Evolutionary conservation across 2,797 vertebrate species (phyloP).

Genomic region (Mionectes olivaceus): DNA sequence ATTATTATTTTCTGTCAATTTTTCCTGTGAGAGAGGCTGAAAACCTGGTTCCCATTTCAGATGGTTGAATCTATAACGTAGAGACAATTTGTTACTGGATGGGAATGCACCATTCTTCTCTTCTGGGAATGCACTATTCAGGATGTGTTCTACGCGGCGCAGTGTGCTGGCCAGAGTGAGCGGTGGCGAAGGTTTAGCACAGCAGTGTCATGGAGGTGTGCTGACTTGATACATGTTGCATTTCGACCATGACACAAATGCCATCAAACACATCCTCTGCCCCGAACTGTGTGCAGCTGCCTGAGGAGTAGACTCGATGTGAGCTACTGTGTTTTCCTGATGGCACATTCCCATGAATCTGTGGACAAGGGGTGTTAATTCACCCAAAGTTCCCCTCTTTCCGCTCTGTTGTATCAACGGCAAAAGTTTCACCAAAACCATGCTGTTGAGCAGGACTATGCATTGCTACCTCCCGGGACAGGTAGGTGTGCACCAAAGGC

Average conservation of each 20-base stretch:
- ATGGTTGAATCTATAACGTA: background rate
- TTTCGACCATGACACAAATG: fast-evolving
- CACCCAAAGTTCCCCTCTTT: background rate
- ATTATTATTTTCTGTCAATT: background rate
- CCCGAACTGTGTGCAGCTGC: fast-evolving
- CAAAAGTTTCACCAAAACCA: background rate
- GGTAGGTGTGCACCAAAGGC: background rate
- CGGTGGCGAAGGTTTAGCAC: fast-evolving
- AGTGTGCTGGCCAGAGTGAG: fast-evolving
- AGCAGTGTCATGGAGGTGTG: background rate
- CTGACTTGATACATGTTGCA: background rate
- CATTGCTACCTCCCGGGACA: background rate
- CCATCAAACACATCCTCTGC: background rate
- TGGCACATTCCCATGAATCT: fast-evolving
- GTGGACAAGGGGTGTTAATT: fast-evolving
- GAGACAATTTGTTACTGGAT: background rate
- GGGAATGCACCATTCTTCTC: background rate
- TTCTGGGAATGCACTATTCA: background rate
- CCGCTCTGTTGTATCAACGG: fast-evolving
- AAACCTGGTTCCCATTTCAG: background rate
- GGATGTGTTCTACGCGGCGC: fast-evolving
- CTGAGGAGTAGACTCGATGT: fast-evolving
- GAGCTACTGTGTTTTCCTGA: fast-evolving
- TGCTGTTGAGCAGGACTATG: fast-evolving
- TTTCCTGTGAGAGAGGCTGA: background rate